These are phyloP conservation scores for Poecile montanus DNA, from an alignment of 2,797 vertebrate genomes.

Conservation along the genomic window DNA sequence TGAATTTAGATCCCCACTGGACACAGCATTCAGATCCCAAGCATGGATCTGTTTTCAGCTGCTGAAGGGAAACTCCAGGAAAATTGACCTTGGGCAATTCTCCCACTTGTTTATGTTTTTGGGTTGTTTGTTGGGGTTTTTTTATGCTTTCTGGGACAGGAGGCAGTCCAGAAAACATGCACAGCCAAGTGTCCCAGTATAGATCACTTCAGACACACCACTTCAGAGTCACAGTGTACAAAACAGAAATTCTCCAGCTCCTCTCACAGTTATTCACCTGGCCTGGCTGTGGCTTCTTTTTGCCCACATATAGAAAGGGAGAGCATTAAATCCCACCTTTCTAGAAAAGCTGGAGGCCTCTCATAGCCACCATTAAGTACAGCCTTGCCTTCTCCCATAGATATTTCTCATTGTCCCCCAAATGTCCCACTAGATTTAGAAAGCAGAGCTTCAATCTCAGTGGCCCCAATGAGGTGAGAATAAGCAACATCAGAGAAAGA, in stretches of 20 bases:
- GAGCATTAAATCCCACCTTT: not conserved
- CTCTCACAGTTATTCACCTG: not conserved
- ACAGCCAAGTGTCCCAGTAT: not conserved
- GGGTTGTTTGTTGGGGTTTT: not conserved
- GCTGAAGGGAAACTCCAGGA: constrained; percentile 41
- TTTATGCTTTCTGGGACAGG: not conserved
- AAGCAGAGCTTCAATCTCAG: not conserved
- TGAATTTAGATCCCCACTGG: not conserved
- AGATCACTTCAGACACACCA: not conserved
- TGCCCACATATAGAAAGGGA: not conserved
- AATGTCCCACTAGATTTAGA: not conserved
- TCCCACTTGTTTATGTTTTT: not conserved
- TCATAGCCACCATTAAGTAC: not conserved
- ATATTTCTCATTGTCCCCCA: not conserved
- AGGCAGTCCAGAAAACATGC: not conserved
- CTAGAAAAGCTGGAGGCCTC: not conserved
- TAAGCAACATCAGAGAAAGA: not conserved
- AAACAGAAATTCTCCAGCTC: not conserved
- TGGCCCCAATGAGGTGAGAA: not conserved
- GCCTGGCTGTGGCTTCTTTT: not conserved
- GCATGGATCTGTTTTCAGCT: constrained; percentile 20
- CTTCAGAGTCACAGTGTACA: not conserved
- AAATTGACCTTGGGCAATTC: constrained; percentile 1
- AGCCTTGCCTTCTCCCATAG: not conserved
- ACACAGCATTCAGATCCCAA: not conserved